Base-by-base conservation (phyloP, 2,113 vertebrate genomes). In the Arothron firmamentum region DNA sequence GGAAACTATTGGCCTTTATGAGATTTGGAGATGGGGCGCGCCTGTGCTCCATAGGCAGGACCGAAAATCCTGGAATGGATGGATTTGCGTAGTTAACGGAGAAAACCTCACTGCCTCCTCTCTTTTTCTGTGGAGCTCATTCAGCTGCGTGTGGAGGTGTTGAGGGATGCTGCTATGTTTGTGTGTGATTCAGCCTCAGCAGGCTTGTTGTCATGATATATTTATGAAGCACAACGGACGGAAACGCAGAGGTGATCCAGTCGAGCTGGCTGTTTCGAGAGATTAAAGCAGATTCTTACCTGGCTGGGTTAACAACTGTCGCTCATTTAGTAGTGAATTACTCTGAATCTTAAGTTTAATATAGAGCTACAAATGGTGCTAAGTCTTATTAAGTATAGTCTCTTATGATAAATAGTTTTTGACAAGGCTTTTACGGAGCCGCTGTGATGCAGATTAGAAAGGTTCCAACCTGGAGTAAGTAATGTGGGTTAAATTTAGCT, bases 71-170 rank as follows among this genome's bases (percentile, higher is more conserved):
- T 13, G 28, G 1, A 18, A 61, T 31, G 41, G n/a, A 52, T 31
- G 16, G 6, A 23, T 51, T 18, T 41, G 5, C 25, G 19, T 19
- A 18, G 20, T 2, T 16, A 8, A 49, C 6, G 28, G 45, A 61
- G 34, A 28, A 49, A 57, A 11, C 20, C 14, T 17, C 21, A 6
- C 13, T 19, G 62, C 16, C 34, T 48, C 15, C 48, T 52, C n/a
- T 68, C 46, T 52, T 17, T 12, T 62, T 61, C 16, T 25, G 48
- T 21, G 38, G 52, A 65, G 46, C 52, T 60, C 20, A 1, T 19
- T 49, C 34, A 41, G 55, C 19, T 56, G 56, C 43, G 11, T 72
- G 65, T 58, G 20, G 63, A 71, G 54, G 68, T 67, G 71, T 47
- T 63, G 42, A 62, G 59, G 45, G 34, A 50, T 34, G 34, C 46